phyloP scores from a whole-genome alignment of 2,113 vertebrate species.

The Phycodurus eques region DNA sequence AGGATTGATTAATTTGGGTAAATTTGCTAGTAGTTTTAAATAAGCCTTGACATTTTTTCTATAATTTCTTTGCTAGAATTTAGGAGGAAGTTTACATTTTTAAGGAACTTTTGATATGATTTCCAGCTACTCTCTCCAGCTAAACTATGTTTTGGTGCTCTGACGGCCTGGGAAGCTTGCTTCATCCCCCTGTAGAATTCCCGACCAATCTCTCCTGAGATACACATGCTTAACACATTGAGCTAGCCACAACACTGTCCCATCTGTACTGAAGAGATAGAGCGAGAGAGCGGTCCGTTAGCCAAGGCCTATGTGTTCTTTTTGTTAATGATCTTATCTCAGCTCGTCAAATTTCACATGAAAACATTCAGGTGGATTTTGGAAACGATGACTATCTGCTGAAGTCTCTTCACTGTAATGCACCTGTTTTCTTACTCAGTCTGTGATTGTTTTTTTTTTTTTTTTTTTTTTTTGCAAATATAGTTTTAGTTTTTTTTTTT shows the following conservation, averaged over 20 bases:
- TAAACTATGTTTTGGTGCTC: neutral
- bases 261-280: conserved; percentile 16
- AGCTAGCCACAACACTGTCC: conserved; percentile 64
- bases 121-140: neutral
- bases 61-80: neutral
- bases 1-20: neutral
- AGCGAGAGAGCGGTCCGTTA: neutral
- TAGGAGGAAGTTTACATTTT: neutral
- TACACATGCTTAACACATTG: conserved; percentile 54
- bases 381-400: conserved; percentile 29
- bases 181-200: conserved; percentile 25
- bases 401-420: conserved; percentile 5
- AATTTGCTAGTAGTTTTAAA: too few species aligned
- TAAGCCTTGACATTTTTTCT: too few species aligned
- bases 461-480: neutral
- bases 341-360: conserved; percentile 52
- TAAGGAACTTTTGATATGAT: neutral
- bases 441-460: neutral
- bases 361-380: conserved; percentile 38
- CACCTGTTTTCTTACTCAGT: neutral
- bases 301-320: conserved; percentile 43
- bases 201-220: conserved; percentile 58
- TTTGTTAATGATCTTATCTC: conserved; percentile 54
- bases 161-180: conserved; percentile 43
- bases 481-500: neutral